Conservation (phyloP, 2,888 invertebrate species). For the Cryptosula pallasiana region DNA sequence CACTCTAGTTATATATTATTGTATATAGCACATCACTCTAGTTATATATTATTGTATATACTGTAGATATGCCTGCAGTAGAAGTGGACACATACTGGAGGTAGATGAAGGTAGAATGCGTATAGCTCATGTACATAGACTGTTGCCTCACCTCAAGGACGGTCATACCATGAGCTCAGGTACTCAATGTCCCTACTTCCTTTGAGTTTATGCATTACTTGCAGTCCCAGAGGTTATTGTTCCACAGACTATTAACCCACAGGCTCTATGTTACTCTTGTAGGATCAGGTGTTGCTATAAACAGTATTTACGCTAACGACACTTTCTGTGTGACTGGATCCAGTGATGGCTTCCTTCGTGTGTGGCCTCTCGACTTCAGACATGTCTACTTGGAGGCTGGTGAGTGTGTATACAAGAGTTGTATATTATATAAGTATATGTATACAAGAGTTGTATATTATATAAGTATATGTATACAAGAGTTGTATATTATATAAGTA, state of each 20-base stretch:
- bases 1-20: too few species aligned
- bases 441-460: too few species aligned
- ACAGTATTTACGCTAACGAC: slow-evolving; percentile 47
- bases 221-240: too few species aligned
- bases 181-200: slow-evolving; percentile 26
- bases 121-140: slow-evolving; percentile 44
- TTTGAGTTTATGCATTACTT: too few species aligned
- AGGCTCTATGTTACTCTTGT: slow-evolving; percentile 22
- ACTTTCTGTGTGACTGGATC: slow-evolving; percentile 54
- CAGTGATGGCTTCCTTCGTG: slow-evolving; percentile 49
- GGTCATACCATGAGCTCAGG: slow-evolving; percentile 40
- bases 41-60: too few species aligned
- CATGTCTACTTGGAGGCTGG: slow-evolving; percentile 51
- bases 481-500: too few species aligned
- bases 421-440: too few species aligned
- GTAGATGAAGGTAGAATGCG: slow-evolving; percentile 45
- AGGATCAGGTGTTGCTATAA: slow-evolving; percentile 42
- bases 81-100: slow-evolving; percentile 51
- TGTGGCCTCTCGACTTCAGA: slow-evolving; percentile 52
- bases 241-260: too few species aligned
- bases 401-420: too few species aligned
- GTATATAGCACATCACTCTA: too few species aligned
- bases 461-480: too few species aligned
- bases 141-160: slow-evolving; percentile 40
- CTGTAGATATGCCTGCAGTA: slow-evolving; percentile 47